These are phyloP conservation scores for Colletes gigas DNA, from an alignment of 1,140 invertebrate species.

Conservation along the genomic window DNA sequence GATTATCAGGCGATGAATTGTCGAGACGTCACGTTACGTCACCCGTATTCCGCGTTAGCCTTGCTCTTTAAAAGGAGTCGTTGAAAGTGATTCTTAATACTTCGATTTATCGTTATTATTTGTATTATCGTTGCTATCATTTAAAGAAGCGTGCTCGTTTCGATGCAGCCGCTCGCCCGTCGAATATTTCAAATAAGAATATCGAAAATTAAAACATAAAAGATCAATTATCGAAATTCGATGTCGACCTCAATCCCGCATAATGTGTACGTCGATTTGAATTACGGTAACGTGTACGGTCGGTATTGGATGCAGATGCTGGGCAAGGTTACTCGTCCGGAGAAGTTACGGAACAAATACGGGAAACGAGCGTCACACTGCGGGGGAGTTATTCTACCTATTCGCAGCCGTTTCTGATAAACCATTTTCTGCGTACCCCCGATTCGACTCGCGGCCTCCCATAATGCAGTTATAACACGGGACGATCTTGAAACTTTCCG, in stretches of 20 bases:
- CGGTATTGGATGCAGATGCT: slow-evolving; percentile 16
- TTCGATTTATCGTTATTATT: not conserved
- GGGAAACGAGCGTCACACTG: slow-evolving; percentile 30
- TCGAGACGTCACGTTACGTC: not conserved
- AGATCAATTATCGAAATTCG: slow-evolving; percentile 54
- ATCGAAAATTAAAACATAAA: too few relatives aligned
- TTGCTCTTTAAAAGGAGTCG: slow-evolving; percentile 27
- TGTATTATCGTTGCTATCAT: too few relatives aligned
- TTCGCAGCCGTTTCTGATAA: slow-evolving; percentile 20
- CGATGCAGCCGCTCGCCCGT: too few relatives aligned
- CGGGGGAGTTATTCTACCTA: not conserved
- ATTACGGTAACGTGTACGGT: slow-evolving; percentile 8
- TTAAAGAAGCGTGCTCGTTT: too few relatives aligned
- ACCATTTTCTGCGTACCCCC: not conserved
- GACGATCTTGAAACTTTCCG: not conserved
- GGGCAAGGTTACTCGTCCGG: slow-evolving; percentile 18
- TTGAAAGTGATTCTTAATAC: slow-evolving; percentile 27
- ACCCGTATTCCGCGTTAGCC: not conserved
- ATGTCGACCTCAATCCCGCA: slow-evolving; percentile 48
- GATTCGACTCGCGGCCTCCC: not conserved
- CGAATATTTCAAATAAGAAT: too few relatives aligned
- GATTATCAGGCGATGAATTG: not conserved
- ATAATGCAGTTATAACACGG: not conserved
- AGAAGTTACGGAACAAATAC: slow-evolving; percentile 44
- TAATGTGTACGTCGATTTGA: slow-evolving; percentile 37